Percentiles rank a stretch among this genome's conserved stretches.
Evolutionary conservation across 2,888 invertebrate species (phyloP).

Genomic region (Ichneumoninae sp.): DNA sequence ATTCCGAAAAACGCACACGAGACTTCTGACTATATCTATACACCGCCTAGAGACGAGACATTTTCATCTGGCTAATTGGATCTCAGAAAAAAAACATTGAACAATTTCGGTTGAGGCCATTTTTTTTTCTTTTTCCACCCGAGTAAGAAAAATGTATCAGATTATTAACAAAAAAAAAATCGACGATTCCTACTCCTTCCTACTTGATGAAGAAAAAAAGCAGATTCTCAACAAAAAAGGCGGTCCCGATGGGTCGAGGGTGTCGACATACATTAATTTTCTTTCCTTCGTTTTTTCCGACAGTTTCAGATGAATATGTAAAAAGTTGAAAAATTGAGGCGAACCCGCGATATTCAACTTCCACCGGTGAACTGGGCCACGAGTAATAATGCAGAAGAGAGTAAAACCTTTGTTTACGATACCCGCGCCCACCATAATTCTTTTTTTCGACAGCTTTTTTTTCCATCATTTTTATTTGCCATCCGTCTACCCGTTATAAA

Average conservation of each 20-base stretch:
- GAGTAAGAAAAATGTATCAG: background rate
- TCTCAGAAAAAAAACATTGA: background rate
- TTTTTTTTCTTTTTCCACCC: background rate
- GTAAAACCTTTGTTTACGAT: slow-evolving; percentile 10
- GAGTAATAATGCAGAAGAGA: slow-evolving; percentile 1
- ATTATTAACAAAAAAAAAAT: background rate
- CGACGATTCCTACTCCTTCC: background rate
- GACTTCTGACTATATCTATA: slow-evolving; percentile 35
- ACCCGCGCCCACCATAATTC: background rate
- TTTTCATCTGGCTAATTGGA: background rate
- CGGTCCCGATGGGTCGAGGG: background rate
- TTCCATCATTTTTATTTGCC: background rate
- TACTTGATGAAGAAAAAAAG: background rate
- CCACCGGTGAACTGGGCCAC: background rate
- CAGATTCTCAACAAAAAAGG: background rate
- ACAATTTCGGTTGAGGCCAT: background rate
- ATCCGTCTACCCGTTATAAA: background rate
- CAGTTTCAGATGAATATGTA: slow-evolving; percentile 3
- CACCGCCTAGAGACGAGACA: background rate
- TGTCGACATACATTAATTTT: background rate
- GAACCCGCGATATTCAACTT: background rate
- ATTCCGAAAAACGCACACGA: slow-evolving; percentile 46
- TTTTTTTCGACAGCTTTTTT: background rate
- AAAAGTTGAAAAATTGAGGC: background rate
- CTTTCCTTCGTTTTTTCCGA: background rate